phyloP scores from a whole-genome alignment of 1,140 invertebrate species.

The Dysdera silvatica region DNA sequence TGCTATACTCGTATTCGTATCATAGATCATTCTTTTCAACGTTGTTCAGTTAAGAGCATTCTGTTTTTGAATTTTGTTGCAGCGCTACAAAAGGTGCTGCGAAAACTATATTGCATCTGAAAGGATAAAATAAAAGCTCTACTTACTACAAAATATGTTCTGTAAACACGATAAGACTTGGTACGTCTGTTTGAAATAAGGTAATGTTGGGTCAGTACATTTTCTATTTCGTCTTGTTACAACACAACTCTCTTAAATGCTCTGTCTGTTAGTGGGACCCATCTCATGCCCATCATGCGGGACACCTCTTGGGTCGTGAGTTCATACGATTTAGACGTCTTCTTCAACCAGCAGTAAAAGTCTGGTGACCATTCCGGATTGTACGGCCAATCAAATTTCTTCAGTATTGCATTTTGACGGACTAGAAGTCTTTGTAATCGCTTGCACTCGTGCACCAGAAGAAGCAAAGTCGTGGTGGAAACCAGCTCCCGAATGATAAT shows the following conservation, averaged over 20 bases:
- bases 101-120: no score
- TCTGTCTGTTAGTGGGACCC: conserved; percentile 64
- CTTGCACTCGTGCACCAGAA: conserved; percentile 55
- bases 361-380: conserved; percentile 58
- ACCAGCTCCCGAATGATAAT: conserved; percentile 67
- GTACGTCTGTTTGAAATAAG: no score
- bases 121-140: no score
- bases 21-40: no score
- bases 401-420: conserved; percentile 60
- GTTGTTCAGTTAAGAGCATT: no score
- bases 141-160: no score
- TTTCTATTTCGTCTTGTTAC: background rate
- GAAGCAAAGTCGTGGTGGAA: conserved; percentile 66
- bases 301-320: conserved; percentile 59
- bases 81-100: no score
- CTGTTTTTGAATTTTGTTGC: no score
- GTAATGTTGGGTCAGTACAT: background rate
- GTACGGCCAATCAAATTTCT: conserved; percentile 60
- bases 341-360: conserved; percentile 57
- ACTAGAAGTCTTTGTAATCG: conserved; percentile 59
- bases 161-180: no score
- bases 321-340: conserved; percentile 54
- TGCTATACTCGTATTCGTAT: no score
- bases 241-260: conserved; percentile 51
- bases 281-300: conserved; percentile 56